Evolutionary conservation across 2,797 vertebrate genomes (phyloP).

Genomic region (Morus bassanus): DNA sequence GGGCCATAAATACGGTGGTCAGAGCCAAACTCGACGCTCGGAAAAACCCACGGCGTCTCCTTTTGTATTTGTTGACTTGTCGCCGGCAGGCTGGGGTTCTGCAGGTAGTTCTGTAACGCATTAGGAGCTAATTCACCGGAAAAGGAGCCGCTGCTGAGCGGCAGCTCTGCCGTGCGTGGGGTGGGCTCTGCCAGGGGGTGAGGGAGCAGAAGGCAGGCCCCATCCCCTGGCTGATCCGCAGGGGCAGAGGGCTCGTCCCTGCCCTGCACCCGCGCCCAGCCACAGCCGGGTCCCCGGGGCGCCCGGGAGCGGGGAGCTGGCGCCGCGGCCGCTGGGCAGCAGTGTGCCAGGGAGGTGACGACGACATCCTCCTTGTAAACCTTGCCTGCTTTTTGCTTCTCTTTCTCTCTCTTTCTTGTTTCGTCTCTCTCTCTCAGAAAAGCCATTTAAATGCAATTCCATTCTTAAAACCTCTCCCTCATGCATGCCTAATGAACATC

Average conservation of each 20-base stretch:
- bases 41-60: fast-evolving
- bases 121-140: not conserved
- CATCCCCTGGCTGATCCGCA: fast-evolving
- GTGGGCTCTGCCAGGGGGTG: not conserved
- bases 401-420: not conserved
- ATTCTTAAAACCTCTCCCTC: constrained; percentile 79
- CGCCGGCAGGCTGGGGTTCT: fast-evolving
- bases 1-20: fast-evolving
- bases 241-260: not conserved
- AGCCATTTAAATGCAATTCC: constrained; percentile 83
- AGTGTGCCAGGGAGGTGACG: not conserved
- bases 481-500: constrained; percentile 83
- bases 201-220: not conserved
- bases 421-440: constrained; percentile 73
- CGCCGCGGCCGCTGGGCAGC: not conserved
- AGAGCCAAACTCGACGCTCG: fast-evolving
- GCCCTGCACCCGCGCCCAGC: not conserved
- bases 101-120: fast-evolving
- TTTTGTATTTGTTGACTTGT: not conserved
- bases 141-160: not conserved
- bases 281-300: not conserved
- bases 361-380: constrained; percentile 52
- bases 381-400: not conserved
- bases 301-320: not conserved
- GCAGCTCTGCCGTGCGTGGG: not conserved